Evolutionary conservation across 2,113 vertebrate genomes (phyloP).

Genomic region (Rhineura floridana): DNA sequence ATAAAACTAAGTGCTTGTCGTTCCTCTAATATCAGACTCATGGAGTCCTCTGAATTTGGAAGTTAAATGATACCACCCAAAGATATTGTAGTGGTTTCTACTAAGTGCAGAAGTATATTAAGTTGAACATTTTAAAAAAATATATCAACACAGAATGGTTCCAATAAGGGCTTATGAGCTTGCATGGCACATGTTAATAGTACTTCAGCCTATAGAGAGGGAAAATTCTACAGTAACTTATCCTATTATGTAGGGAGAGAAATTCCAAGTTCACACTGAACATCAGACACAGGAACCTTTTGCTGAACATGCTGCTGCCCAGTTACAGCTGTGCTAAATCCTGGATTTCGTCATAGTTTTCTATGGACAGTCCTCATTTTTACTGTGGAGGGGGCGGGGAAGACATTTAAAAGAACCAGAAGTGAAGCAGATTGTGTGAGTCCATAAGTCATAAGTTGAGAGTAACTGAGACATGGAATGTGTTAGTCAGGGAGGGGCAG

Average conservation of each 20-base stretch:
- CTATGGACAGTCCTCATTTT: background rate
- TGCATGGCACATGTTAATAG: background rate
- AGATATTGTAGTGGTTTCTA: background rate
- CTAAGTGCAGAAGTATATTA: background rate
- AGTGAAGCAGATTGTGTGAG: background rate
- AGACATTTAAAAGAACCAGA: background rate
- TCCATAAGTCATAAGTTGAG: background rate
- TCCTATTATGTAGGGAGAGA: background rate
- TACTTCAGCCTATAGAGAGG: background rate
- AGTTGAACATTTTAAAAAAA: background rate
- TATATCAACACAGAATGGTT: too few species aligned
- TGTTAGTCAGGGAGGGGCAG: background rate
- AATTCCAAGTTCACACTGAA: background rate
- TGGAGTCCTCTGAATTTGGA: background rate
- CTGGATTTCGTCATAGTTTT: background rate
- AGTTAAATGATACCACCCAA: background rate
- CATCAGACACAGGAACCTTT: background rate
- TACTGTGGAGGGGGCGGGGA: too few species aligned
- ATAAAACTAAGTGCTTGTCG: background rate
- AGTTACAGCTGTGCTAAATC: too few species aligned
- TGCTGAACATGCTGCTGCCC: too few species aligned
- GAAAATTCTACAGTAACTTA: background rate
- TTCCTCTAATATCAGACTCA: background rate
- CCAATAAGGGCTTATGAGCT: background rate
- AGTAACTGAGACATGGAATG: background rate